phyloP scores from a whole-genome alignment of 2,113 vertebrate species.

The Xiphophorus couchianus region DNA sequence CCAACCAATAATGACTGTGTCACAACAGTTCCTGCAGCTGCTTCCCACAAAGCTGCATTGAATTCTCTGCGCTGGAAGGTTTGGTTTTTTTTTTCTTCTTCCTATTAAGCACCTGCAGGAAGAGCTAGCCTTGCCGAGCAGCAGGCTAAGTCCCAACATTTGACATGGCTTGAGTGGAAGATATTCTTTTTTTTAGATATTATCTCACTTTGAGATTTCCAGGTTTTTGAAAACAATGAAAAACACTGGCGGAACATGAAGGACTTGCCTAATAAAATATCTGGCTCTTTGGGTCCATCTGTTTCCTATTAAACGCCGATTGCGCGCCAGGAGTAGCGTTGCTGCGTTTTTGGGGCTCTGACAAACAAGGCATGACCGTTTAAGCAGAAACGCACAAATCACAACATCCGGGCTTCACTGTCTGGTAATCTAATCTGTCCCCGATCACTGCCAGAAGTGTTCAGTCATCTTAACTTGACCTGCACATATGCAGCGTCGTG shows the following conservation, averaged over 20 bases:
- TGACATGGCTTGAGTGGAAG: not conserved
- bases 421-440: not conserved
- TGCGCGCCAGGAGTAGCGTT: not conserved
- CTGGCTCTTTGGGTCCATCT: too few relatives aligned
- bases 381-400: not conserved
- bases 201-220: too few relatives aligned
- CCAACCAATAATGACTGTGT: not conserved
- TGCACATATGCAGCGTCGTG: constrained; percentile 35
- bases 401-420: not conserved
- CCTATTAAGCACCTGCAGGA: constrained; percentile 29
- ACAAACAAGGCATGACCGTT: not conserved
- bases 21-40: constrained; percentile 33
- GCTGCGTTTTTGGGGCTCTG: not conserved
- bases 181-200: not conserved
- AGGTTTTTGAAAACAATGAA: too few relatives aligned
- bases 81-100: constrained; percentile 14
- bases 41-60: constrained; percentile 19
- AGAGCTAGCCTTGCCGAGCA: not conserved
- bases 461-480: constrained; percentile 19
- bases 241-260: too few relatives aligned
- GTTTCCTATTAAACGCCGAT: not conserved
- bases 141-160: not conserved
- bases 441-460: constrained; percentile 2
- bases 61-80: not conserved
- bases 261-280: too few relatives aligned